phyloP scores from a whole-genome alignment of 1,140 invertebrate genomes.

The Teleopsis dalmanni region DNA sequence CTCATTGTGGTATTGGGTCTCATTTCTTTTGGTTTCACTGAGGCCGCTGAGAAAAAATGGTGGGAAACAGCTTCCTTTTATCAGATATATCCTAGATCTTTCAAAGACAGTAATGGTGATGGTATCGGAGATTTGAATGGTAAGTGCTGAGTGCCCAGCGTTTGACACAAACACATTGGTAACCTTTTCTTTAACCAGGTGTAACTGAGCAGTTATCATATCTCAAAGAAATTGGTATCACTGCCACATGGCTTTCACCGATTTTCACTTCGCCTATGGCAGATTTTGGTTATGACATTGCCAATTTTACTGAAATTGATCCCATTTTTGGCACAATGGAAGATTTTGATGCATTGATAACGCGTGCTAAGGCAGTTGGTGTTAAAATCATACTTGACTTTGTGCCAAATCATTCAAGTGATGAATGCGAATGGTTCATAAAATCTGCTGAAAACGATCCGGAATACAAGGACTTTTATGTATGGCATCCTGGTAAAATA shows the following conservation, averaged over 20 bases:
- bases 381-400: constrained; percentile 77
- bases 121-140: constrained; percentile 68
- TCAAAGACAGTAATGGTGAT: constrained; percentile 68
- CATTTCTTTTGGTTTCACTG: too few species aligned
- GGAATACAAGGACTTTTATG: constrained; percentile 60
- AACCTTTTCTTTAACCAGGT: constrained; percentile 46
- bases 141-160: constrained; percentile 8
- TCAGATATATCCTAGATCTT: constrained; percentile 73
- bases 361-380: constrained; percentile 48
- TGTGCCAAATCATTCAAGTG: constrained; percentile 74
- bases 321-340: constrained; percentile 61
- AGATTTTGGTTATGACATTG: constrained; percentile 60
- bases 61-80: constrained; percentile 66
- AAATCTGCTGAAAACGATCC: constrained; percentile 52
- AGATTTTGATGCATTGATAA: constrained; percentile 61
- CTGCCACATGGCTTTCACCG: constrained; percentile 58
- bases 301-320: constrained; percentile 56
- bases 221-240: constrained; percentile 56
- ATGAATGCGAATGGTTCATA: constrained; percentile 64
- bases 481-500: constrained; percentile 55
- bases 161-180: background rate
- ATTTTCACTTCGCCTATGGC: constrained; percentile 54
- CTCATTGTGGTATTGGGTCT: too few species aligned
- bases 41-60: constrained; percentile 49
- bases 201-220: constrained; percentile 56